Conservation (phyloP, 1,140 invertebrate species). For the Tribolium madens region DNA sequence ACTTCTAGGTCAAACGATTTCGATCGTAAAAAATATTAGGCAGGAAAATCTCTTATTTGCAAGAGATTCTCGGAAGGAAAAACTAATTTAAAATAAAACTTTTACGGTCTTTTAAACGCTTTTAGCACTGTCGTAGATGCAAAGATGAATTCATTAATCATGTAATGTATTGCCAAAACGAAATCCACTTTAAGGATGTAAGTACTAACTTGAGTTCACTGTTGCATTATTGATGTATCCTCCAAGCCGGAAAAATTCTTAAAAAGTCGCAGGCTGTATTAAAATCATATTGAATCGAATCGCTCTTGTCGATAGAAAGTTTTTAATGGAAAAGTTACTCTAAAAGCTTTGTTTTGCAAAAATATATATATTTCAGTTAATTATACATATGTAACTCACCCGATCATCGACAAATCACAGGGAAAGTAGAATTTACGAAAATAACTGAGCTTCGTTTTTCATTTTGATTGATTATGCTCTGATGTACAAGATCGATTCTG, state of each 20-base stretch:
- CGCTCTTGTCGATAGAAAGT: not conserved
- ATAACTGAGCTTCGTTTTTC: not conserved
- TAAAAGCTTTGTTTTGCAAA: not conserved
- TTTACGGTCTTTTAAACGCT: not conserved
- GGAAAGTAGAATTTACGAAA: not conserved
- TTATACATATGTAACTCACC: not conserved
- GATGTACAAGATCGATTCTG: not conserved
- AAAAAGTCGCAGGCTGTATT: not conserved
- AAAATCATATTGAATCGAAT: not conserved
- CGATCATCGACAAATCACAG: not conserved
- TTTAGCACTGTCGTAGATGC: slow-evolving; percentile 1
- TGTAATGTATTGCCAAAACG: not conserved
- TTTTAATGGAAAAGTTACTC: not conserved
- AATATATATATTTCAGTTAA: not conserved
- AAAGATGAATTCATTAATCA: slow-evolving; percentile 18
- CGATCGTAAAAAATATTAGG: not conserved
- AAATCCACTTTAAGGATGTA: slow-evolving; percentile 13
- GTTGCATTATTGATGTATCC: not conserved
- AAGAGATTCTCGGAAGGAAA: not conserved
- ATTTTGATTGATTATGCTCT: not conserved
- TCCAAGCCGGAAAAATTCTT: not conserved
- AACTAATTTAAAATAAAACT: slow-evolving; percentile 14
- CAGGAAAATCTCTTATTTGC: not conserved
- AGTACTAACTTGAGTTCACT: slow-evolving; percentile 2
- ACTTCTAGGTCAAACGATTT: not conserved